phyloP scores from a whole-genome alignment of 2,888 invertebrate genomes.

The Acanthacorydalis orientalis region DNA sequence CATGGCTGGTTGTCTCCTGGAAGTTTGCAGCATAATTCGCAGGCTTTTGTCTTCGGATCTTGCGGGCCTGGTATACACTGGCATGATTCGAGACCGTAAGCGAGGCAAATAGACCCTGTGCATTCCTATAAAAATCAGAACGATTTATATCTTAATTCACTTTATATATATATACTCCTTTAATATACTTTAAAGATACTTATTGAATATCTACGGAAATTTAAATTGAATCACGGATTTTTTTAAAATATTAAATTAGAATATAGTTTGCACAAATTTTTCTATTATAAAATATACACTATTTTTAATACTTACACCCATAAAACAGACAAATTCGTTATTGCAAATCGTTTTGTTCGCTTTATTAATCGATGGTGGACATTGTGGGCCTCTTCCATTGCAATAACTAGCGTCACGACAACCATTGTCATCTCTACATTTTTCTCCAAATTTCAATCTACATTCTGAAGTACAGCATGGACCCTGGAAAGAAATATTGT shows the following conservation, averaged over 20 bases:
- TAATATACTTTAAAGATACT: too few species aligned
- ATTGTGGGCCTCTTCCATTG: conserved; percentile 73
- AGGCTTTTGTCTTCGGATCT: conserved; percentile 72
- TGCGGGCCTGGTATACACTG: conserved; percentile 69
- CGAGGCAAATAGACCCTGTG: conserved; percentile 93
- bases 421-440: conserved; percentile 85
- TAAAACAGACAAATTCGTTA: conserved; percentile 91
- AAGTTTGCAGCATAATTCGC: conserved; percentile 82
- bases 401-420: conserved; percentile 87
- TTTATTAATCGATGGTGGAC: conserved; percentile 84
- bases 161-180: too few species aligned
- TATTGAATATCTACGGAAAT: too few species aligned
- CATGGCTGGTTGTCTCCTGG: conserved; percentile 71
- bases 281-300: too few species aligned
- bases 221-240: too few species aligned
- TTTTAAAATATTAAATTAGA: too few species aligned
- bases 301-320: conserved; percentile 63
- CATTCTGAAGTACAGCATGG: conserved; percentile 89
- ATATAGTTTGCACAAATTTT: too few species aligned
- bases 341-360: conserved; percentile 92
- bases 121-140: conserved; percentile 49
- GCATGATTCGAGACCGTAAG: conserved; percentile 90
- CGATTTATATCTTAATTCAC: too few species aligned
- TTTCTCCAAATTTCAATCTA: conserved; percentile 66
- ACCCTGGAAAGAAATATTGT: conserved; percentile 42